Percentiles rank a stretch among this genome's conserved stretches.
phyloP scores from a whole-genome alignment of 2,113 vertebrate genomes.

The Triplophysa rosa region DNA sequence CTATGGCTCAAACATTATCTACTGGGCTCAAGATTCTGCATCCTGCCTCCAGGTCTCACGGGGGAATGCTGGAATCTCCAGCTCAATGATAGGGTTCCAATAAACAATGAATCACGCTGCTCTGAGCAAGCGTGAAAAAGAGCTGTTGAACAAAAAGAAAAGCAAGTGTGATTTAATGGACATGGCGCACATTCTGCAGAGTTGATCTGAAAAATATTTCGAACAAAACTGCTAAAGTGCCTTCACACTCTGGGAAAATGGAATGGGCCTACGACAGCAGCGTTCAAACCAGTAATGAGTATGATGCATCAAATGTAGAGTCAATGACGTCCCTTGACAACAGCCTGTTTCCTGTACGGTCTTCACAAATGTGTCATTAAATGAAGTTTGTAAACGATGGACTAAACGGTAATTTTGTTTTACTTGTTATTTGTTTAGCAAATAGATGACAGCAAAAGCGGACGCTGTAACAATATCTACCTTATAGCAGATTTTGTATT shows the following conservation, averaged over 20 bases:
- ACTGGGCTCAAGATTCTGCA: constrained; percentile 78
- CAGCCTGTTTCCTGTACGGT: constrained; percentile 9
- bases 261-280: background rate
- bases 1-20: constrained; percentile 73
- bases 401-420: background rate
- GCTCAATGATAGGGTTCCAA: constrained; percentile 69
- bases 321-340: constrained; percentile 6
- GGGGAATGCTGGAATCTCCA: constrained; percentile 76
- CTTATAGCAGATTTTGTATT: background rate
- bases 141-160: constrained; percentile 39
- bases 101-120: constrained; percentile 73
- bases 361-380: constrained; percentile 8
- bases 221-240: constrained; percentile 39
- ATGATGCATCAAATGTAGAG: constrained; percentile 15
- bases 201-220: constrained; percentile 49
- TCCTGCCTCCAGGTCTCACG: constrained; percentile 77
- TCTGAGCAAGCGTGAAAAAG: constrained; percentile 51
- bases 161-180: constrained; percentile 29
- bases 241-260: constrained; percentile 40
- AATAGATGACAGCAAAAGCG: background rate
- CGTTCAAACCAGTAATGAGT: constrained; percentile 23
- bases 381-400: background rate
- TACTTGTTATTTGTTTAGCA: background rate
- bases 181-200: constrained; percentile 34
- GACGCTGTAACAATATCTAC: background rate